Percentiles rank a stretch among this genome's conserved stretches.
phyloP scores from a whole-genome alignment of 2,797 vertebrate species.

The Hylomyscus alleni region DNA sequence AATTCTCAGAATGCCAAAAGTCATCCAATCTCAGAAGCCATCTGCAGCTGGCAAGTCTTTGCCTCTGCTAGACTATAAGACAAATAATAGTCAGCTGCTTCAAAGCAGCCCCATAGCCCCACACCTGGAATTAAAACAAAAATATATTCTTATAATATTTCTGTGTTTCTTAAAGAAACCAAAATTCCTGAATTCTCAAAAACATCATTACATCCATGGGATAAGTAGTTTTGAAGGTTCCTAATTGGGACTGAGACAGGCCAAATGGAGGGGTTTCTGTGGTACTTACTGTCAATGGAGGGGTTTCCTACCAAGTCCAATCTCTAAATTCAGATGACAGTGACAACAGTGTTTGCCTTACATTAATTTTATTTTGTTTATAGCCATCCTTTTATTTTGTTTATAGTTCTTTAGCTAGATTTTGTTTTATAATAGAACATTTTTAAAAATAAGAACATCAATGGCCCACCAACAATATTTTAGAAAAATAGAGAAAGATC shows the following conservation, averaged over 20 bases:
- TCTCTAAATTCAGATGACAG: neutral
- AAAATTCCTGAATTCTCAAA: neutral
- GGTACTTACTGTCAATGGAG: neutral
- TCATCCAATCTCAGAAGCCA: neutral
- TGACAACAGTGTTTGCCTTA: neutral
- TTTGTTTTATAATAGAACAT: slow-evolving; percentile 6
- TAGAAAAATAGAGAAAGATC: neutral
- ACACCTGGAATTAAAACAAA: neutral
- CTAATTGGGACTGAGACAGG: neutral
- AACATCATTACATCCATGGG: neutral
- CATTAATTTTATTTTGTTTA: too few species aligned
- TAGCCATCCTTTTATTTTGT: neutral
- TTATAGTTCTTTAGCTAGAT: neutral
- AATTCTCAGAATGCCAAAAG: neutral
- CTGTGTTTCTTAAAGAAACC: too few species aligned
- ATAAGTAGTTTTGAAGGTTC: neutral
- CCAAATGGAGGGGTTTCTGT: neutral
- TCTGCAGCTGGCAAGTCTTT: neutral
- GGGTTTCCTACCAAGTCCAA: neutral
- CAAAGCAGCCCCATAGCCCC: neutral
- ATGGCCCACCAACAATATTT: neutral
- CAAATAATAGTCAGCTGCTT: neutral
- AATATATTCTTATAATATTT: neutral
- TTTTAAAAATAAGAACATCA: slow-evolving; percentile 6
- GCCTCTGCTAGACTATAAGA: neutral